Conservation (phyloP, 2,797 vertebrate genomes). For the Galago senegalensis region DNA sequence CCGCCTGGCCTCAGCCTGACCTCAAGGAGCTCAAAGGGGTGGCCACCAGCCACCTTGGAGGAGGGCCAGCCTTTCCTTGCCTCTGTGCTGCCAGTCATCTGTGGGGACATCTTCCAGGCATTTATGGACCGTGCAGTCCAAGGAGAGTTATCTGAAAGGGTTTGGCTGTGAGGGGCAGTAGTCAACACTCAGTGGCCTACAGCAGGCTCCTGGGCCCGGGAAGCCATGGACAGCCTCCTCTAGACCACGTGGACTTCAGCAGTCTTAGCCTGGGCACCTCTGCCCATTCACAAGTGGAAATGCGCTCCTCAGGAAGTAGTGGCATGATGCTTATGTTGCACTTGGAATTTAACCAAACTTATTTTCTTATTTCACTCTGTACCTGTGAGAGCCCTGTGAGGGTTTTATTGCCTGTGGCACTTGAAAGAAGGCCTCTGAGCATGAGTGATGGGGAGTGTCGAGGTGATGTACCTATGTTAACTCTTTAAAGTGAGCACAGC, state of each 20-base stretch:
- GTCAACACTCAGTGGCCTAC: neutral
- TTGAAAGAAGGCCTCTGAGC: neutral
- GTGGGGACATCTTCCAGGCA: neutral
- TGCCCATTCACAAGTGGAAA: neutral
- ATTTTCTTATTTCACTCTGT: neutral
- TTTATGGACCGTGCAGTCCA: neutral
- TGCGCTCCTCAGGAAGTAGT: neutral
- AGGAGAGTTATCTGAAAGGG: neutral
- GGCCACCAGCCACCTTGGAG: neutral
- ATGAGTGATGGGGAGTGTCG: neutral
- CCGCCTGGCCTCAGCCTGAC: neutral
- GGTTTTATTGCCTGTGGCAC: neutral
- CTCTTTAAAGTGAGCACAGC: neutral
- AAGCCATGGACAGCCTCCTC: neutral
- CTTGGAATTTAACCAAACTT: constrained; percentile 23
- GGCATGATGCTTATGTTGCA: neutral
- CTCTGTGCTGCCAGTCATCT: neutral
- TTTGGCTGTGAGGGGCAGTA: neutral
- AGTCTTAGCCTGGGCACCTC: neutral
- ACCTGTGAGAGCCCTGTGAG: neutral
- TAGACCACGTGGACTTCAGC: neutral
- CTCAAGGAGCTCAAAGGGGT: neutral
- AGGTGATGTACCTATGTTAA: neutral
- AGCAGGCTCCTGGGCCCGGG: neutral
- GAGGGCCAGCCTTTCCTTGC: neutral